Conservation (phyloP, 2,888 invertebrate species). For the Caradrina kadenii region DNA sequence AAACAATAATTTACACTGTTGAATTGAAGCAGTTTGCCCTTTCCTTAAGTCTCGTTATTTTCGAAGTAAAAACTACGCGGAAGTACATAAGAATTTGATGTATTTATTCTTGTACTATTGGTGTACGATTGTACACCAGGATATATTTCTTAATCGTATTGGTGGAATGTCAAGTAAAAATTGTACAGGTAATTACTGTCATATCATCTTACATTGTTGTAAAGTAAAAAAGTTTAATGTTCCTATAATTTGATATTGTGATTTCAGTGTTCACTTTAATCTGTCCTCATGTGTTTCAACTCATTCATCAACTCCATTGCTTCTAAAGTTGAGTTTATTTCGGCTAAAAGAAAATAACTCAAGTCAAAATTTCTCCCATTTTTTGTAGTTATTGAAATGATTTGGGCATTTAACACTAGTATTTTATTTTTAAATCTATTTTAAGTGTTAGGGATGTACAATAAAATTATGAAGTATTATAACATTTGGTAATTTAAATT, state of each 20-base stretch:
- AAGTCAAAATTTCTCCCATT: too few species aligned
- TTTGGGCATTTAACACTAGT: too few species aligned
- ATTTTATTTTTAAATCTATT: too few species aligned
- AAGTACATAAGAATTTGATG: conserved; percentile 13
- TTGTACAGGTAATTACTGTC: conserved; percentile 2
- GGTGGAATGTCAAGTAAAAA: conserved; percentile 14
- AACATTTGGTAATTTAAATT: too few species aligned
- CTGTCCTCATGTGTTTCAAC: background rate
- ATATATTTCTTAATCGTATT: conserved; percentile 23
- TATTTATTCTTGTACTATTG: background rate
- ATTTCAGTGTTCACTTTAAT: background rate
- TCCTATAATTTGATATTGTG: background rate
- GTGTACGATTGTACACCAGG: background rate
- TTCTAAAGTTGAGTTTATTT: too few species aligned
- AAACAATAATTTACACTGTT: conserved; percentile 19
- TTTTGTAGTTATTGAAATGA: too few species aligned
- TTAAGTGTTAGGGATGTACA: too few species aligned
- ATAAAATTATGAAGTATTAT: too few species aligned
- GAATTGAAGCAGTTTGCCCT: conserved; percentile 23
- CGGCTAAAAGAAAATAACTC: too few species aligned
- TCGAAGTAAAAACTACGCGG: conserved; percentile 13
- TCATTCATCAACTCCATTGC: too few species aligned
- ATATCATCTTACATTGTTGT: background rate
- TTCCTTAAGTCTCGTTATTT: conserved; percentile 16
- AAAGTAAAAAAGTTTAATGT: background rate